phyloP scores from a whole-genome alignment of 2,888 invertebrate species.

The Tyria jacobaeae region DNA sequence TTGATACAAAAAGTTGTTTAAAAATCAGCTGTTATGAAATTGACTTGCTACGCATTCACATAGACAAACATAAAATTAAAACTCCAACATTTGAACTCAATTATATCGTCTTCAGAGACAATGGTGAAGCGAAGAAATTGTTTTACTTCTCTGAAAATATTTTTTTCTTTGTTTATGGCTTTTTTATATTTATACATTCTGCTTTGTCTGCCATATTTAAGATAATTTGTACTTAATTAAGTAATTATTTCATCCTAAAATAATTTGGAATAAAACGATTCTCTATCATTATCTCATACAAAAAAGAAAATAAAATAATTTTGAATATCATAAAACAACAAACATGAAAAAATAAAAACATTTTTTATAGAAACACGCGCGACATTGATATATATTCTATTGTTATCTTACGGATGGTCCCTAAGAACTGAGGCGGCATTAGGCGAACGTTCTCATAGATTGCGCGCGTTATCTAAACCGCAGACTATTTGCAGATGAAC shows the following conservation, averaged over 20 bases:
- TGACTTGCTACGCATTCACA: no score
- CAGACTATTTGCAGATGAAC: slow-evolving; percentile 2
- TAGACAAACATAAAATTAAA: neutral
- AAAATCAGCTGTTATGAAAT: neutral
- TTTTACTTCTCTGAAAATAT: neutral
- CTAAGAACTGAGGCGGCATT: neutral
- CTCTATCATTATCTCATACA: no score
- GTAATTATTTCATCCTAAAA: neutral
- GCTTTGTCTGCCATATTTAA: neutral
- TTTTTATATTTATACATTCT: no score
- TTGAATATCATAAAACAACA: no score
- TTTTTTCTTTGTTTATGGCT: no score
- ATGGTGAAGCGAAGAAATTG: neutral
- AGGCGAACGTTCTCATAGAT: neutral
- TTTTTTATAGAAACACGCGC: neutral
- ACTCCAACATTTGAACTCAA: neutral
- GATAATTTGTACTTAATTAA: no score
- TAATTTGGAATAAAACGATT: no score
- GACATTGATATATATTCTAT: neutral
- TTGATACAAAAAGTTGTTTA: neutral
- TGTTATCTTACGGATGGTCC: neutral
- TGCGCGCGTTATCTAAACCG: slow-evolving; percentile 1
- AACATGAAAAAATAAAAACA: neutral
- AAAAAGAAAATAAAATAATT: no score
- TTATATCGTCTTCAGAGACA: neutral